Evolutionary conservation across 2,113 vertebrate species (phyloP).

Genomic region (Micronycteris hirsuta): DNA sequence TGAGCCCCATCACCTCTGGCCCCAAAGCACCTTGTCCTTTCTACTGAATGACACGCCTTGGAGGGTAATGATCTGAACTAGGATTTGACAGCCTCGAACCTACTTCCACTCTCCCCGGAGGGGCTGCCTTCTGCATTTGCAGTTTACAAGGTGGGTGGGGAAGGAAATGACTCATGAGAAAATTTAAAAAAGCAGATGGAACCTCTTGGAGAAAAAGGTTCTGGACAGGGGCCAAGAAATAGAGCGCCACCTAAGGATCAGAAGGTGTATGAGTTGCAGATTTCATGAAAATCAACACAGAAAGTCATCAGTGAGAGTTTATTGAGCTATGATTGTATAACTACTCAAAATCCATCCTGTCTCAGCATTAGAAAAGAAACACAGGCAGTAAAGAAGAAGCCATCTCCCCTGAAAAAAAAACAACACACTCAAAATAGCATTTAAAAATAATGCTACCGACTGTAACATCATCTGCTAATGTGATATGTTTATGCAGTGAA

Average conservation of each 20-base stretch:
- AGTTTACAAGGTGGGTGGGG: neutral
- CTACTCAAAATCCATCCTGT: neutral
- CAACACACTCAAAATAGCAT: neutral
- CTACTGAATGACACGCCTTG: neutral
- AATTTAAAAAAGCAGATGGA: conserved; percentile 39
- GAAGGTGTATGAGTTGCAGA: neutral
- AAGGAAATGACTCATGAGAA: conserved; percentile 25
- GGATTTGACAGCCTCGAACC: neutral
- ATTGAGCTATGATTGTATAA: neutral
- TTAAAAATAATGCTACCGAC: neutral
- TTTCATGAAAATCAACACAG: neutral
- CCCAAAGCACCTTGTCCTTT: neutral
- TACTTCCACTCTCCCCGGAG: neutral
- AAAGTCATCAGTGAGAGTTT: neutral
- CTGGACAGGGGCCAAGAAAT: conserved; percentile 10
- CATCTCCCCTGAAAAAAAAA: neutral
- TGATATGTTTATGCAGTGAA: neutral
- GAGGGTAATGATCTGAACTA: neutral
- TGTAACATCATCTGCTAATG: neutral
- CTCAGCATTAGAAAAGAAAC: neutral
- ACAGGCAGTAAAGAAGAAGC: neutral
- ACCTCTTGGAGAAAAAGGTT: neutral
- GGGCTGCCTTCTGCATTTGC: neutral
- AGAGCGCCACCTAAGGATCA: neutral
- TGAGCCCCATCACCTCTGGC: neutral